Percentiles rank a stretch among this genome's conserved stretches.
These are phyloP conservation scores for Folsomia candida DNA, from an alignment of 2,888 invertebrate species.

Conservation along the genomic window DNA sequence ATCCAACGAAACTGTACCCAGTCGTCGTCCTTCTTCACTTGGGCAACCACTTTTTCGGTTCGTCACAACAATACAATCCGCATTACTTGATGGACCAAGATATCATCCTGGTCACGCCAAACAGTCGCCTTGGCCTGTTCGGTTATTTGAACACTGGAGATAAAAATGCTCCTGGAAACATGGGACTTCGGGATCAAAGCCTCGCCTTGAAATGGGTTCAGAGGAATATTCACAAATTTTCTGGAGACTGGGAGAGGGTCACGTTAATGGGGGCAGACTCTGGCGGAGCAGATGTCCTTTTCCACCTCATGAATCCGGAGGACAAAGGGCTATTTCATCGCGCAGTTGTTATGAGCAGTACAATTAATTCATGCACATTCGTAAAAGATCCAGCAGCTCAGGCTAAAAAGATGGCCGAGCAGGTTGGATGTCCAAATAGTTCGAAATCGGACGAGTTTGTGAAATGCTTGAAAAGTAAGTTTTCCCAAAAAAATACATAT, in stretches of 20 bases:
- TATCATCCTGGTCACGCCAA: neutral
- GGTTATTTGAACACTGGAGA: conserved; percentile 27
- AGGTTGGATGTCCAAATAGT: conserved; percentile 42
- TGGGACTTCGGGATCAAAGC: conserved; percentile 29
- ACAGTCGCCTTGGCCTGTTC: conserved; percentile 19
- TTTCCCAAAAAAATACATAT: too few species aligned
- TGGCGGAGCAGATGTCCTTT: conserved; percentile 25
- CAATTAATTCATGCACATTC: conserved; percentile 15
- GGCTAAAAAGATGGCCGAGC: conserved; percentile 15
- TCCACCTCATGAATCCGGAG: conserved; percentile 21
- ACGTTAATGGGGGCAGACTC: conserved; percentile 20
- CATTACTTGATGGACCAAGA: conserved; percentile 37
- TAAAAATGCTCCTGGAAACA: conserved; percentile 31
- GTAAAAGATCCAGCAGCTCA: conserved; percentile 24
- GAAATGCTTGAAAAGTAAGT: conserved; percentile 31
- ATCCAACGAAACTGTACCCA: conserved; percentile 35
- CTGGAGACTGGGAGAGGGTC: conserved; percentile 32
- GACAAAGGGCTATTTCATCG: conserved; percentile 28
- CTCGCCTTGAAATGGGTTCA: conserved; percentile 33
- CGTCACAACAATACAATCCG: conserved; percentile 18
- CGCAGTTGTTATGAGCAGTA: conserved; percentile 21
- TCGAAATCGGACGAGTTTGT: too few species aligned
- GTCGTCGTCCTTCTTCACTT: conserved; percentile 42
- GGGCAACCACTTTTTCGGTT: conserved; percentile 23
- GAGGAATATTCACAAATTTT: conserved; percentile 34